Evolutionary conservation across 2,888 invertebrate species (phyloP).

Genomic region (Dyspetes luteomarginatus): DNA sequence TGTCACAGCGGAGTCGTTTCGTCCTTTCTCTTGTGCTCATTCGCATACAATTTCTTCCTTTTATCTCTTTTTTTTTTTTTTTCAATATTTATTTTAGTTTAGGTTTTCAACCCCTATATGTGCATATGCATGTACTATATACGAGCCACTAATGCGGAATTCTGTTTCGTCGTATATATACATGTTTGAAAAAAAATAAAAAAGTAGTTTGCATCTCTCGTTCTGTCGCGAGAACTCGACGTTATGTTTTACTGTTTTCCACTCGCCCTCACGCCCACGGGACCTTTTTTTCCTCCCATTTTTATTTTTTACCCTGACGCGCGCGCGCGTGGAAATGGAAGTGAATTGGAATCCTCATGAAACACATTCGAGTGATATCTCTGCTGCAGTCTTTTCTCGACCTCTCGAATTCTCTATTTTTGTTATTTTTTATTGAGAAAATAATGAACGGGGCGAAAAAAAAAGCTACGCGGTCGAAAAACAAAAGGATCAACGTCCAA

Average conservation of each 20-base stretch:
- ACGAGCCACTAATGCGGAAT: slow-evolving; percentile 20
- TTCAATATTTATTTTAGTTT: neutral
- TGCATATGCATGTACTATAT: no score
- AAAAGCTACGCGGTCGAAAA: no score
- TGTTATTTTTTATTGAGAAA: slow-evolving; percentile 11
- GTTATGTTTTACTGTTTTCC: slow-evolving; percentile 47
- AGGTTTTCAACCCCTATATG: slow-evolving; percentile 1
- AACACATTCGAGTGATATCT: slow-evolving; percentile 41
- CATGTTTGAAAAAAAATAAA: slow-evolving; percentile 18
- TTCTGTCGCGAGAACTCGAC: slow-evolving; percentile 27
- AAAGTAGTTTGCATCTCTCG: slow-evolving; percentile 8
- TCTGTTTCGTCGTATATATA: slow-evolving; percentile 28
- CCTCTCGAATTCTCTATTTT: neutral
- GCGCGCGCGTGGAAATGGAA: slow-evolving; percentile 20
- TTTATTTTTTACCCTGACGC: neutral
- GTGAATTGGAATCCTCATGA: slow-evolving; percentile 51
- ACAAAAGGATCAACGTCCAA: neutral
- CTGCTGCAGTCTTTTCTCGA: neutral
- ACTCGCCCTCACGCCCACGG: neutral
- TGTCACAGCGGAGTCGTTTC: slow-evolving; percentile 56
- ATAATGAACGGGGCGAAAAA: slow-evolving; percentile 33
- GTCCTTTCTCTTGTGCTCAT: slow-evolving; percentile 22
- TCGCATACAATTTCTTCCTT: slow-evolving; percentile 2
- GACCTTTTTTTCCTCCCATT: neutral
- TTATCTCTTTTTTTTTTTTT: neutral